Evolutionary conservation across 2,113 vertebrate genomes (phyloP).

Genomic region (Dromaius novaehollandiae): DNA sequence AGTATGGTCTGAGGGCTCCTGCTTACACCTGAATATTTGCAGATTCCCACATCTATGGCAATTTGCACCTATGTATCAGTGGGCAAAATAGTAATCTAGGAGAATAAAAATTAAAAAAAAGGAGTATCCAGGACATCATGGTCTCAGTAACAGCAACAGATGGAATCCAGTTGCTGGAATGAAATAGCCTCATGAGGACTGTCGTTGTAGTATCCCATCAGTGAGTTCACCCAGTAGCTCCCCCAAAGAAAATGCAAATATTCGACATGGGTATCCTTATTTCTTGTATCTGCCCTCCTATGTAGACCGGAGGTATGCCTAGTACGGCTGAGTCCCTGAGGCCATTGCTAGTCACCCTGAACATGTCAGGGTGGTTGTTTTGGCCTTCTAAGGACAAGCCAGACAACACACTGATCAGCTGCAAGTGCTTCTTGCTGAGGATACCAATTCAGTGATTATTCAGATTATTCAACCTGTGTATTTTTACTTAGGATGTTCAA

Average conservation of each 20-base stretch:
- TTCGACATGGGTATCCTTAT: not conserved
- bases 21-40: not conserved
- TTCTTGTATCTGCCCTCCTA: not conserved
- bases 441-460: not conserved
- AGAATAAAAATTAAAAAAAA: not conserved
- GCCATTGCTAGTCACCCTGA: no score
- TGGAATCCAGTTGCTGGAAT: not conserved
- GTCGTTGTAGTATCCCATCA: not conserved
- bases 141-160: not conserved
- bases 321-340: not conserved
- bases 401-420: not conserved
- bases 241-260: not conserved
- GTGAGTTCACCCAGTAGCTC: not conserved
- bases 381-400: not conserved
- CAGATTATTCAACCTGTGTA: not conserved
- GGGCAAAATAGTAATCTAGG: not conserved
- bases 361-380: not conserved
- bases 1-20: not conserved
- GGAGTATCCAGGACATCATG: not conserved
- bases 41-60: not conserved
- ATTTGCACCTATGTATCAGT: not conserved
- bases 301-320: not conserved
- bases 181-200: not conserved
- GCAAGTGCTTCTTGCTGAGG: not conserved
- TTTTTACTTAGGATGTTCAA: not conserved